These are phyloP conservation scores for Drosophila antonietae DNA, from an alignment of 2,888 invertebrate genomes.

Conservation along the genomic window DNA sequence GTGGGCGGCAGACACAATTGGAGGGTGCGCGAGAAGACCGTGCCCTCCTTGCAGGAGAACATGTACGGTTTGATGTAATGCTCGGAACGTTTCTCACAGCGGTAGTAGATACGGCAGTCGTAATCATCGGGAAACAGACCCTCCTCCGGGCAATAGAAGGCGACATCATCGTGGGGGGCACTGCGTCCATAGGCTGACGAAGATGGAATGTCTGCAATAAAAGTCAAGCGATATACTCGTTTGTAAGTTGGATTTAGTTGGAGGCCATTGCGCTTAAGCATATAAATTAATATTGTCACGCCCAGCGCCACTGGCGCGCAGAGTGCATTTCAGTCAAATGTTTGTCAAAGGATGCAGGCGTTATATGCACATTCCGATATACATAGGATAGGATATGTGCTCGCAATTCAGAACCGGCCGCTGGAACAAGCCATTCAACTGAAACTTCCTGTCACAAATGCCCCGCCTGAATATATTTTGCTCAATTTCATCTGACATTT, in stretches of 20 bases:
- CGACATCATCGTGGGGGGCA: conserved; percentile 50
- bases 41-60: conserved; percentile 91
- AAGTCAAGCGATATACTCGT: conserved; percentile 25
- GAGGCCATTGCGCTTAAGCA: conserved; percentile 38
- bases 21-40: conserved; percentile 89
- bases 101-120: conserved; percentile 91
- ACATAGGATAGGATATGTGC: background rate
- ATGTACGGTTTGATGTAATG: conserved; percentile 86
- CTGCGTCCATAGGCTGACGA: conserved; percentile 49
- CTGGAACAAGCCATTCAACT: conserved; percentile 78
- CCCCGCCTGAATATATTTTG: conserved; percentile 68
- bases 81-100: conserved; percentile 88
- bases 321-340: conserved; percentile 31
- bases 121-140: conserved; percentile 90
- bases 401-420: conserved; percentile 65
- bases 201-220: conserved; percentile 73
- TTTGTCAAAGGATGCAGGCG: conserved; percentile 18
- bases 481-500: conserved; percentile 75
- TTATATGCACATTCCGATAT: conserved; percentile 5
- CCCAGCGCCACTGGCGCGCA: conserved; percentile 8
- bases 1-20: conserved; percentile 90
- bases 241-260: conserved; percentile 27
- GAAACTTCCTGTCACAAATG: conserved; percentile 77
- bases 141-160: conserved; percentile 87
- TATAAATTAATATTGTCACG: conserved; percentile 57